Percentiles rank a stretch among this genome's conserved stretches.
Conservation (phyloP, 2,113 vertebrate genomes). For the Macaca fascicularis region T2T-MFA8v1.1 NC_088386.1:13602501-13603000, state of each 20-base stretch:
- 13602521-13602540: neutral
- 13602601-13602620: neutral
- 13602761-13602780: neutral
- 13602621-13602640: neutral
- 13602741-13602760: neutral
- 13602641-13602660: neutral
- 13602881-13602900: neutral
- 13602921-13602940: neutral
- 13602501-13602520: neutral
- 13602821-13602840: neutral
- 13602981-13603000: neutral
- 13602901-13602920: neutral
- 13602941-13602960: neutral
- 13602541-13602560: neutral
- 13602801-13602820: neutral
- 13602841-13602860: neutral
- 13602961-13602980: neutral
- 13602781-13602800: constrained; percentile 14
- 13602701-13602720: neutral
- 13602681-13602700: neutral
- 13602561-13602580: neutral
- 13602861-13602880: neutral
- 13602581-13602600: neutral
- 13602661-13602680: neutral
- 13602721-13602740: neutral